phyloP scores from a whole-genome alignment of 2,888 invertebrate species.

The Hirtodrosophila histrioides region DNA sequence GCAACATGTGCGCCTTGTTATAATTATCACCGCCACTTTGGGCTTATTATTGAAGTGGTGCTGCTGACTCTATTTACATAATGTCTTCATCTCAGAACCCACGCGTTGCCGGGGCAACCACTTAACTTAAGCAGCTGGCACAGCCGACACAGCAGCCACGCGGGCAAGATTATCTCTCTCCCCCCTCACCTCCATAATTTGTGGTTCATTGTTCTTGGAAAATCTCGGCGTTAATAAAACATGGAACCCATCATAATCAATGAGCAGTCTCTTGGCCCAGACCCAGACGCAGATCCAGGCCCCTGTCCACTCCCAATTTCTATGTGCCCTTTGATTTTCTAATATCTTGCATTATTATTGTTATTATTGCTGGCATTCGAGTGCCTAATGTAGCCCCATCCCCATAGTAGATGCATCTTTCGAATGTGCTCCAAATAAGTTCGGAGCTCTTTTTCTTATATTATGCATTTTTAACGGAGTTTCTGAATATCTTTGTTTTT shows the following conservation, averaged over 20 bases:
- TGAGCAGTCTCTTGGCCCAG: constrained; percentile 22
- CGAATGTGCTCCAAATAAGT: constrained; percentile 6
- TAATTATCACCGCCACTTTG: constrained; percentile 65
- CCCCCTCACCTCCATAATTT: background rate
- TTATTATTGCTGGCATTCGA: constrained; percentile 44
- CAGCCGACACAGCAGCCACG: constrained; percentile 13
- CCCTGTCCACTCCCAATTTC: constrained; percentile 8
- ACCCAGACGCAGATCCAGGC: background rate
- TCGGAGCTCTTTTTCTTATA: constrained; percentile 26
- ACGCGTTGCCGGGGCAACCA: constrained; percentile 40
- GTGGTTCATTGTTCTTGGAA: constrained; percentile 24
- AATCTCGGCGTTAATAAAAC: constrained; percentile 8
- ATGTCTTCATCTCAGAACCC: constrained; percentile 43
- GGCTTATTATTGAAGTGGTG: constrained; percentile 58
- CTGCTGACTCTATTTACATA: constrained; percentile 58
- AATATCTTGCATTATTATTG: constrained; percentile 42
- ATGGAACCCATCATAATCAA: constrained; percentile 12
- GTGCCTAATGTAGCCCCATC: constrained; percentile 34
- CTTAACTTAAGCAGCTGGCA: constrained; percentile 41
- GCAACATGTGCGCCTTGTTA: constrained; percentile 57
- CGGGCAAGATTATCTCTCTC: constrained; percentile 16
- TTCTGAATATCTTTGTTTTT: constrained; percentile 34
- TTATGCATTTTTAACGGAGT: constrained; percentile 57
- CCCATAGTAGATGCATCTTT: constrained; percentile 17
- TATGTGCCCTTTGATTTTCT: constrained; percentile 13